A percentile compares a stretch with the other conserved stretches of the same genome.
Evolutionary conservation across 2,113 vertebrate species (phyloP).

Genomic region (Cyanoliseus patagonus): DNA sequence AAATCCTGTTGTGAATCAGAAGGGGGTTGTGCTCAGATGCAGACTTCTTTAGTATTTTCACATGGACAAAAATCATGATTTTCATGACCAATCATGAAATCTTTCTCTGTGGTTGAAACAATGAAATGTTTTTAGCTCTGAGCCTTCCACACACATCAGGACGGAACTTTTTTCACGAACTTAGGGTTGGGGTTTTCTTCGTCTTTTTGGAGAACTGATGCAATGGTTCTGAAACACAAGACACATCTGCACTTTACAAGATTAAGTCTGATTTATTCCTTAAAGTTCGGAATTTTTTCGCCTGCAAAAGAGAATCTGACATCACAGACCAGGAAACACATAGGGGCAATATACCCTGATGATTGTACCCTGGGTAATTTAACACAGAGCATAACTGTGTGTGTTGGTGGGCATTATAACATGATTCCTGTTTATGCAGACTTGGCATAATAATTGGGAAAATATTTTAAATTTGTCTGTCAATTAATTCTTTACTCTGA

Average conservation of each 20-base stretch:
- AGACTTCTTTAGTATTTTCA: background rate
- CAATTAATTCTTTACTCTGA: background rate
- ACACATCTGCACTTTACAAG: background rate
- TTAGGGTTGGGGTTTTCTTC: background rate
- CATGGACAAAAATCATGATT: background rate
- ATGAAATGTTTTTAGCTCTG: background rate
- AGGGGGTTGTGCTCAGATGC: background rate
- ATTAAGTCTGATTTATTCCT: background rate
- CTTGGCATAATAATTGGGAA: background rate
- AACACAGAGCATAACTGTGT: accelerated
- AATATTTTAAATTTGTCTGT: background rate
- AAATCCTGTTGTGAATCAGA: background rate
- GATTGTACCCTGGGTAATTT: background rate
- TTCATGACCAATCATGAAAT: background rate
- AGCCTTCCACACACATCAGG: background rate
- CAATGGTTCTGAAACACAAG: background rate
- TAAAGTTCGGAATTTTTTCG: background rate
- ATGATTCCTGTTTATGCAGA: background rate
- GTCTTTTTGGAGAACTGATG: background rate
- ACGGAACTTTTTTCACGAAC: background rate
- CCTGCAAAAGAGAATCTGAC: background rate
- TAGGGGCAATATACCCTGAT: background rate
- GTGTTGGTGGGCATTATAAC: background rate
- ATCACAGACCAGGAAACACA: background rate
- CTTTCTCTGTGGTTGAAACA: background rate